Evolutionary conservation across 2,888 invertebrate genomes (phyloP).

Genomic region (Slavum lentiscoides): DNA sequence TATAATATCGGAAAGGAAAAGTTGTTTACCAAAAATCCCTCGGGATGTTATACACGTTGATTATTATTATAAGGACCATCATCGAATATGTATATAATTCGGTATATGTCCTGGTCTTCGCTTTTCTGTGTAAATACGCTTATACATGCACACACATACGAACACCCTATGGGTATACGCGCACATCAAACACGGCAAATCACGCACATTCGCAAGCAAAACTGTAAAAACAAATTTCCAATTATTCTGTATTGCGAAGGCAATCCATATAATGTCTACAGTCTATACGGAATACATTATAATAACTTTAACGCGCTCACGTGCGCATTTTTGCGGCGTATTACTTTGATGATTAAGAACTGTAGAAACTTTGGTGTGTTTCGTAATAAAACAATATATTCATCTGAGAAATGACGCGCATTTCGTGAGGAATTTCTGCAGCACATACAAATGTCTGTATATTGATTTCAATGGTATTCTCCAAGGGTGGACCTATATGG

Average conservation of each 20-base stretch:
- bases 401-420: too few relatives aligned
- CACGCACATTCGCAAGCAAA: neutral
- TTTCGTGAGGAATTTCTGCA: too few relatives aligned
- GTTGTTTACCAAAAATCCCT: slow-evolving; percentile 12
- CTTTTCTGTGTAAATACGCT: neutral
- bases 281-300: too few relatives aligned
- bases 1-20: slow-evolving; percentile 11
- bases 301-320: too few relatives aligned
- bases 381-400: too few relatives aligned
- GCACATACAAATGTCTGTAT: too few relatives aligned
- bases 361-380: too few relatives aligned
- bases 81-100: neutral
- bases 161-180: neutral
- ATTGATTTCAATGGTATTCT: too few relatives aligned
- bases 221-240: slow-evolving; percentile 15
- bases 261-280: neutral
- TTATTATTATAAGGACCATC: neutral
- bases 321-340: too few relatives aligned
- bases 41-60: neutral
- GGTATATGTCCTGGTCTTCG: neutral
- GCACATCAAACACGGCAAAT: slow-evolving; percentile 2
- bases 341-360: too few relatives aligned
- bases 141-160: too few relatives aligned
- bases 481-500: too few relatives aligned
- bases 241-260: slow-evolving; percentile 1